Percentiles rank a stretch among this genome's conserved stretches.
phyloP scores from a whole-genome alignment of 23 tunicate species.

The Aplidium turbinatum region DNA sequence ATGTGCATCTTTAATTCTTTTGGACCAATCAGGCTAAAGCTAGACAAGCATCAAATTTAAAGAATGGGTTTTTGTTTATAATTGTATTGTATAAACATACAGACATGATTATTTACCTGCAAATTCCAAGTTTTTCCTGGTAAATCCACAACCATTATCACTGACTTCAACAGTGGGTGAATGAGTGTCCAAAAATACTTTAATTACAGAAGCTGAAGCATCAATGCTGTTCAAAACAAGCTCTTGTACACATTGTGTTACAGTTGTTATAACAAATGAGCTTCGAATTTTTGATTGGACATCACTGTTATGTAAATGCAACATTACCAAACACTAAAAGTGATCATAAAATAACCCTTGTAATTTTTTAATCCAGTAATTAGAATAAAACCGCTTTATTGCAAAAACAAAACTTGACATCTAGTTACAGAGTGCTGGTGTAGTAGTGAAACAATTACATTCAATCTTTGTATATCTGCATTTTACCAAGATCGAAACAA shows the following conservation, averaged over 20 bases:
- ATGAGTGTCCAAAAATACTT: conserved; percentile 14
- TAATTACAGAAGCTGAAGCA: conserved; percentile 49
- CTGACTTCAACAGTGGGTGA: conserved; percentile 23
- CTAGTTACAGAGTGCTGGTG: too few species aligned
- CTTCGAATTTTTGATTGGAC: too few species aligned
- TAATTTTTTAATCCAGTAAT: too few species aligned
- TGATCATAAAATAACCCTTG: too few species aligned
- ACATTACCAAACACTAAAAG: too few species aligned
- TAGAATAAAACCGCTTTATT: too few species aligned
- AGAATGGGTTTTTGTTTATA: neutral
- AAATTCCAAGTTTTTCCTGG: conserved; percentile 6
- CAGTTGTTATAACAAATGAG: conserved; percentile 43
- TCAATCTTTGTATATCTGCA: too few species aligned
- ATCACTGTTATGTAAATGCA: too few species aligned
- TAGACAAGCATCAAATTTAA: neutral
- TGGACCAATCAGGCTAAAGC: neutral
- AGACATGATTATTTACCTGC: conserved; percentile 42
- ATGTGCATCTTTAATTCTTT: too few species aligned
- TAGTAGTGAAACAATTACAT: too few species aligned
- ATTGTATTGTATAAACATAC: neutral
- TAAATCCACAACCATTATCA: conserved; percentile 68
- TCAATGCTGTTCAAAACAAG: conserved; percentile 71
- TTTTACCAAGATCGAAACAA: too few species aligned
- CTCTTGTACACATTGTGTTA: conserved; percentile 72
- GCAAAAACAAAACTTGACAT: too few species aligned